A percentile compares a stretch with the other conserved stretches of the same genome.
Conservation (phyloP, 2,113 vertebrate species). For the Gymnobelideus leadbeateri region DNA sequence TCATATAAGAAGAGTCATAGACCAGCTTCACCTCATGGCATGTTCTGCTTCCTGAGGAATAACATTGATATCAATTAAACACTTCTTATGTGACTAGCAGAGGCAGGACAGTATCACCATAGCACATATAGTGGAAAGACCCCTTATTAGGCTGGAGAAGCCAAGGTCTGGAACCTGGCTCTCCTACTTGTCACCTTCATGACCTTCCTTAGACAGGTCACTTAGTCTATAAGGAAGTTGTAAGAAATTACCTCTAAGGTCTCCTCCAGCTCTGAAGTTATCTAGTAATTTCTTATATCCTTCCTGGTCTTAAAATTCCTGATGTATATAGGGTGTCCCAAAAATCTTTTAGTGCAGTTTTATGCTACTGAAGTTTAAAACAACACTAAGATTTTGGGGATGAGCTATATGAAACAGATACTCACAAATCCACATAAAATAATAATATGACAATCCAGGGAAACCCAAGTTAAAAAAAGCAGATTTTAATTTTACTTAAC, state of each 20-base stretch:
- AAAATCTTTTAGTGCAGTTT: background rate
- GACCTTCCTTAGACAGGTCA: background rate
- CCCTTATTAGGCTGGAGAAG: background rate
- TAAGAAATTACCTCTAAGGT: background rate
- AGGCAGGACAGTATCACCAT: background rate
- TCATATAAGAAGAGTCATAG: background rate
- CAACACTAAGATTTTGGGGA: background rate
- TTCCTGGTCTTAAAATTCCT: background rate
- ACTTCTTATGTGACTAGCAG: background rate
- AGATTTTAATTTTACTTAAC: background rate
- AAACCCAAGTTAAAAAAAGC: background rate
- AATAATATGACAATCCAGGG: background rate
- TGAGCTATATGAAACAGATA: background rate
- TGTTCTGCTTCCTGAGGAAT: background rate
- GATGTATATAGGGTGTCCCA: background rate
- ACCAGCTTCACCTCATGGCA: background rate
- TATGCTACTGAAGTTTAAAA: background rate
- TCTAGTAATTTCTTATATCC: background rate
- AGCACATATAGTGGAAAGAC: background rate
- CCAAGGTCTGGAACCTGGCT: background rate
- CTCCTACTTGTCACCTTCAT: background rate
- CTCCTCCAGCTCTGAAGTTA: background rate
- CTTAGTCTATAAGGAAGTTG: background rate
- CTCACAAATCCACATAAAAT: background rate
- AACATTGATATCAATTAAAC: background rate